Base-by-base conservation (phyloP, 1,140 invertebrate genomes). In the Lasaia peninsularis region DNA sequence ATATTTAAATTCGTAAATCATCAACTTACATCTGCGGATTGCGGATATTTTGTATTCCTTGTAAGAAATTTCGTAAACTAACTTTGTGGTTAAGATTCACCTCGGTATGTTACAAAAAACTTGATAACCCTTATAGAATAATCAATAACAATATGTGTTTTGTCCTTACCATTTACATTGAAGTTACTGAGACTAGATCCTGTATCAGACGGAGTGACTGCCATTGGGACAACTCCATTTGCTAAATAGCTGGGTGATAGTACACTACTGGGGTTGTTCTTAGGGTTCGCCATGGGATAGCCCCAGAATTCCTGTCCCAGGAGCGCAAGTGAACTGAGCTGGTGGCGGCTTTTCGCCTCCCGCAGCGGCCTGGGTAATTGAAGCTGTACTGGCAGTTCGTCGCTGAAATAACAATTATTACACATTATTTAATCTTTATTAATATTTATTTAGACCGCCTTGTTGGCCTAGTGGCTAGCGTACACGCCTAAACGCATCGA, bases 251-350 rank as follows among this genome's bases (percentile, higher is more conserved):
- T 75, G 9, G 86, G 83, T 16, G 84, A 86, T 8, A 88, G 60
- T 9, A 79, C 24, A 55, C 73, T 84, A 35, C 63, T 71, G 3
- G 76, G 68, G n/a, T 79, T 83, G 86, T 78, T 83, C 55, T 93
- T 92, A 5, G 93, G 92, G 76, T 93, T 93, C 28, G 94, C 93
- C 94, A 94, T 94, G 21, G 93, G 94, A 79, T 97, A 97, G 57
- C 95, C 92, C 96, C 96, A 98, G 88, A 96, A 96, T 89, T 96
- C 96, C 92, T 98, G 97, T 33, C 97, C 97, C 21, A 99, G 87
- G 50, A 98, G 90, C 6, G 97, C 96, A 31, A 98, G 89, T 0
- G 96, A 97, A 18, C 95, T 95, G 6, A 99, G 91, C 79, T 98
- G 96, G 73, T 97, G 95, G 40, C 96, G 92, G 73, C 96, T 96